Evolutionary conservation across 2,888 invertebrate genomes (phyloP).

Genomic region (Eupithecia abbreviata): DNA sequence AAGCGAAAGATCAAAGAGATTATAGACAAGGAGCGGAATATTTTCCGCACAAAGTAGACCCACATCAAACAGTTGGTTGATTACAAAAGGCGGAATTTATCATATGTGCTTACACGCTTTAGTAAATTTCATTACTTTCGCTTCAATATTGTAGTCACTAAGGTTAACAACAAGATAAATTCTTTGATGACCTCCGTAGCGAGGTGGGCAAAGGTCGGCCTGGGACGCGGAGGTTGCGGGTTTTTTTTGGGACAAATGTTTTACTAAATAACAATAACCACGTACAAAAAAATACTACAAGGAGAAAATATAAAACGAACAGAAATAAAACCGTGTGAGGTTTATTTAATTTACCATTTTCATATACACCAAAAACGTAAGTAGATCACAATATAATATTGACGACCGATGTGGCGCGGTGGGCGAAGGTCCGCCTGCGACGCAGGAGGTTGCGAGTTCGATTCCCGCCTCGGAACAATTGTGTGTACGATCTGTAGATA

Average conservation of each 20-base stretch:
- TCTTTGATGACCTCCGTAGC: too few species aligned
- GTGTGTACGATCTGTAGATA: too few species aligned
- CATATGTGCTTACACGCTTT: constrained; percentile 32
- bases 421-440: too few species aligned
- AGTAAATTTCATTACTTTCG: constrained; percentile 25
- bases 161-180: constrained; percentile 34
- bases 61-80: constrained; percentile 36
- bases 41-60: constrained; percentile 30
- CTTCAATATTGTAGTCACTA: constrained; percentile 38
- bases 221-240: too few species aligned
- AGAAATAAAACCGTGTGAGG: not conserved
- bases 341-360: not conserved
- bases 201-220: too few species aligned
- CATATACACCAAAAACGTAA: not conserved
- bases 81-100: constrained; percentile 38
- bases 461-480: too few species aligned
- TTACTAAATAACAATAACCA: not conserved
- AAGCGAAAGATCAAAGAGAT: constrained; percentile 23
- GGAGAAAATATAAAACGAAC: not conserved
- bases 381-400: not conserved
- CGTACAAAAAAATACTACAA: not conserved
- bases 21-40: constrained; percentile 25
- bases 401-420: too few species aligned
- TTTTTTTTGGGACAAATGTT: not conserved
- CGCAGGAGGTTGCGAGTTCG: too few species aligned